Conservation (phyloP, 2,113 vertebrate genomes). For the Grallaria varia region DNA sequence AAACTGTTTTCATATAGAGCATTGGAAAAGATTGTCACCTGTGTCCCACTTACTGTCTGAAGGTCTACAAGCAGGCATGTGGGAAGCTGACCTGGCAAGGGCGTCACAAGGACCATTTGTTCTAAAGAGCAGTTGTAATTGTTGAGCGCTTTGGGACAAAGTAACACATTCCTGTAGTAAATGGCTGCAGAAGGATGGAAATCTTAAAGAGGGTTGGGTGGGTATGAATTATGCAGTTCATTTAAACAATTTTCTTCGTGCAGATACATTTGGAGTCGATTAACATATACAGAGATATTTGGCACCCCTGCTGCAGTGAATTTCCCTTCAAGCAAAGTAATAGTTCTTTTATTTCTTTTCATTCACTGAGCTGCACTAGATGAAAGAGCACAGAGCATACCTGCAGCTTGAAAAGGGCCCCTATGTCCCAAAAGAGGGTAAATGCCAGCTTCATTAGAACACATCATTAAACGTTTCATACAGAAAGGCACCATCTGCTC, state of each 20-base stretch:
- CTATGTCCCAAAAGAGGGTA: neutral
- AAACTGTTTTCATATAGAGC: neutral
- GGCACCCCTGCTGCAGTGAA: neutral
- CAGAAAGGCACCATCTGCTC: neutral
- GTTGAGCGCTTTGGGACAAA: neutral
- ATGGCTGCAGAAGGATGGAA: neutral
- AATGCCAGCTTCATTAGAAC: slow-evolving; percentile 7
- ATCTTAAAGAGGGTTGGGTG: neutral
- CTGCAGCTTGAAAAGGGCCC: neutral
- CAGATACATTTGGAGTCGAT: slow-evolving; percentile 32
- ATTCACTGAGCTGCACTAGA: neutral
- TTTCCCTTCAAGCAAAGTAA: slow-evolving; percentile 28
- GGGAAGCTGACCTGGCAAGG: neutral
- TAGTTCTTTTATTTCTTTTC: slow-evolving; percentile 23
- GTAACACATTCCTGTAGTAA: neutral
- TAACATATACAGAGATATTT: neutral
- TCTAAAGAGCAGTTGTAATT: neutral
- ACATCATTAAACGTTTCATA: slow-evolving; percentile 15
- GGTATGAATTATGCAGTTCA: neutral
- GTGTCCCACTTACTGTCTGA: neutral
- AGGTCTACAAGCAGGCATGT: neutral
- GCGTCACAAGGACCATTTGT: neutral
- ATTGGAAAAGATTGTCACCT: neutral
- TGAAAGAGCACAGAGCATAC: neutral
- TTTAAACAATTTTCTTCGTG: slow-evolving; percentile 5